A percentile compares a stretch with the other conserved stretches of the same genome.
These are phyloP conservation scores for Coregonus suidteri DNA, from an alignment of 2,797 vertebrate species.

Conservation along the genomic window DNA sequence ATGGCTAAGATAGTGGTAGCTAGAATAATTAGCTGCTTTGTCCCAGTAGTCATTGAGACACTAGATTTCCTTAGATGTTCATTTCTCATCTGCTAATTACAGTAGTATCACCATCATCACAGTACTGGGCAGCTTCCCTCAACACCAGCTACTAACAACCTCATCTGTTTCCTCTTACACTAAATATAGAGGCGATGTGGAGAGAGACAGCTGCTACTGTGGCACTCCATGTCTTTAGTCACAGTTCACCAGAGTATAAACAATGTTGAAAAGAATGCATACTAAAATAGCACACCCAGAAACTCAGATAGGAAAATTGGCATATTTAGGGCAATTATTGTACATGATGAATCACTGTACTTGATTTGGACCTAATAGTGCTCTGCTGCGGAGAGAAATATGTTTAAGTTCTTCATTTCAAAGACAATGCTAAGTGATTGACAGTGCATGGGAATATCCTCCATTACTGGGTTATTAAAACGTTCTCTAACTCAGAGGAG, in stretches of 20 bases:
- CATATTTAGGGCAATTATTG: constrained; percentile 70
- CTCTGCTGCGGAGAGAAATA: not conserved
- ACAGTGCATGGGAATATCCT: not conserved
- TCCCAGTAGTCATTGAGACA: constrained; percentile 43
- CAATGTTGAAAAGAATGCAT: constrained; percentile 47
- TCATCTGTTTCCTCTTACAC: constrained; percentile 49
- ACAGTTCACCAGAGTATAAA: constrained; percentile 51
- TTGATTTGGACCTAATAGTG: constrained; percentile 42
- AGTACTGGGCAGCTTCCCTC: constrained; percentile 56
- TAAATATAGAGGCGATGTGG: constrained; percentile 62
- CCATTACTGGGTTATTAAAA: not conserved
- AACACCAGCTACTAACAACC: constrained; percentile 26
- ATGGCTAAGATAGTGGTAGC: constrained; percentile 44
- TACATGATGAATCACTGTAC: constrained; percentile 68
- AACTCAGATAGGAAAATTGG: constrained; percentile 55
- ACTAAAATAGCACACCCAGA: constrained; percentile 36
- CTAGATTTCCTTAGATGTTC: constrained; percentile 30
- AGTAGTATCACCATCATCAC: constrained; percentile 33
- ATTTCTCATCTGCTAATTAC: constrained; percentile 66
- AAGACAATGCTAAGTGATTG: constrained; percentile 36
- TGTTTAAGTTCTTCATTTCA: constrained; percentile 43
- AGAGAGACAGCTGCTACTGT: constrained; percentile 62
- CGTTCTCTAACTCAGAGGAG: not conserved
- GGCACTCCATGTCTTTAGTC: constrained; percentile 61
- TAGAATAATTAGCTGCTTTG: constrained; percentile 35